These are phyloP conservation scores for Thera obeliscata DNA, from an alignment of 2,888 invertebrate genomes.

Conservation along the genomic window DNA sequence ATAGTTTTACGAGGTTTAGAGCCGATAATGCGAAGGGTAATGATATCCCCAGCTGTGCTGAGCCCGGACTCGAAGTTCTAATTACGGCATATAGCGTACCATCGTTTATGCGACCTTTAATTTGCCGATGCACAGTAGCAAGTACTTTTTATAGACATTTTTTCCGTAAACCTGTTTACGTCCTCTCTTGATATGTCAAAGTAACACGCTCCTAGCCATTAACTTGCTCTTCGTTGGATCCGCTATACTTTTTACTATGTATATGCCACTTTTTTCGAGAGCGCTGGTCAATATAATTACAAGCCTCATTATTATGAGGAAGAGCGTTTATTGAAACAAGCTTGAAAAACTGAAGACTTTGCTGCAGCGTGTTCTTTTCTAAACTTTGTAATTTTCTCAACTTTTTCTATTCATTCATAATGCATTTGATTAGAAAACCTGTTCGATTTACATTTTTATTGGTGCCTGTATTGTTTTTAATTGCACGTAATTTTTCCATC, in stretches of 20 bases:
- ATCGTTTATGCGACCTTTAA: conserved; percentile 69
- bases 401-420: conserved; percentile 45
- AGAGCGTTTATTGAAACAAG: conserved; percentile 55
- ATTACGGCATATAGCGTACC: conserved; percentile 61
- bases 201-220: conserved; percentile 72
- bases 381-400: conserved; percentile 42
- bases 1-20: conserved; percentile 42
- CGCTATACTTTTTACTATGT: conserved; percentile 55
- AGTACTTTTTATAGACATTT: conserved; percentile 41
- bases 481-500: conserved; percentile 52
- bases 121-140: conserved; percentile 62
- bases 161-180: conserved; percentile 71
- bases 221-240: conserved; percentile 65
- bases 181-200: conserved; percentile 77
- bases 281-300: conserved; percentile 69
- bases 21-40: conserved; percentile 46
- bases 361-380: conserved; percentile 44
- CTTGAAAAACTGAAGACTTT: conserved; percentile 43
- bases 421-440: conserved; percentile 50
- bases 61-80: conserved; percentile 58
- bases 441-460: conserved; percentile 65
- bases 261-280: conserved; percentile 56
- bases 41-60: conserved; percentile 51
- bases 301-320: conserved; percentile 61
- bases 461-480: conserved; percentile 53